phyloP scores from a whole-genome alignment of 2,888 invertebrate genomes.

The Scelioninae gen. 1 region DNA sequence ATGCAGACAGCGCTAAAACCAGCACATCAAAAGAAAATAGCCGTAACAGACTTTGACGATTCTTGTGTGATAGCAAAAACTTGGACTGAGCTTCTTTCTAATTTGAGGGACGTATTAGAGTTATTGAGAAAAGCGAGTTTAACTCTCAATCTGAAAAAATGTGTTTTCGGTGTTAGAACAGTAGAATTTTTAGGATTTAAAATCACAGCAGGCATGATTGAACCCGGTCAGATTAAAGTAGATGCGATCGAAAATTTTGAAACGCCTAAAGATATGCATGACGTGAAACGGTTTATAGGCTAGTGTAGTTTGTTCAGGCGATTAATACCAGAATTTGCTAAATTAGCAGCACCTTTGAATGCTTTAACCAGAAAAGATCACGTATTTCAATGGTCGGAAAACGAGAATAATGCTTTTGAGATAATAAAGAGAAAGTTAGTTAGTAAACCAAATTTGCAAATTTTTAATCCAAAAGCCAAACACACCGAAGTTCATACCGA shows the following conservation, averaged over 20 bases:
- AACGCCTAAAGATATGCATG: slow-evolving; percentile 42
- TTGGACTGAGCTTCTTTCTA: not conserved
- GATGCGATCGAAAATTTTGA: slow-evolving; percentile 60
- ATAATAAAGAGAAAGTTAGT: slow-evolving; percentile 2
- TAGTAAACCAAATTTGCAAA: slow-evolving; percentile 6
- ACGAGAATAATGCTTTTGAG: slow-evolving; percentile 12
- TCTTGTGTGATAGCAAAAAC: not conserved
- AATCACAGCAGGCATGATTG: slow-evolving; percentile 68
- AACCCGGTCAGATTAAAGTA: slow-evolving; percentile 48
- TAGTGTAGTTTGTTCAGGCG: slow-evolving; percentile 58
- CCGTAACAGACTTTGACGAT: slow-evolving; percentile 1
- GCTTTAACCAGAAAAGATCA: slow-evolving; percentile 37
- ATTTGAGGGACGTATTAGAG: not conserved
- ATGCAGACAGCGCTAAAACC: not conserved
- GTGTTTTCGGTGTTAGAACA: slow-evolving; percentile 70
- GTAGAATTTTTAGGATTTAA: slow-evolving; percentile 76
- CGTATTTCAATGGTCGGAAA: slow-evolving; percentile 9
- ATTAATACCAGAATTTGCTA: slow-evolving; percentile 55
- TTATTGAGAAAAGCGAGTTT: slow-evolving; percentile 64
- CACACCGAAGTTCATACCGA: slow-evolving; percentile 9
- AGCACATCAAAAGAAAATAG: slow-evolving; percentile 6
- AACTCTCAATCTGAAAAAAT: slow-evolving; percentile 75
- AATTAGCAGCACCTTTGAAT: slow-evolving; percentile 69
- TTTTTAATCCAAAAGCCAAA: slow-evolving; percentile 6
- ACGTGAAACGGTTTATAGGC: slow-evolving; percentile 56